Evolutionary conservation across 1,140 invertebrate species (phyloP).

Genomic region (Drosophila sucinea): DNA sequence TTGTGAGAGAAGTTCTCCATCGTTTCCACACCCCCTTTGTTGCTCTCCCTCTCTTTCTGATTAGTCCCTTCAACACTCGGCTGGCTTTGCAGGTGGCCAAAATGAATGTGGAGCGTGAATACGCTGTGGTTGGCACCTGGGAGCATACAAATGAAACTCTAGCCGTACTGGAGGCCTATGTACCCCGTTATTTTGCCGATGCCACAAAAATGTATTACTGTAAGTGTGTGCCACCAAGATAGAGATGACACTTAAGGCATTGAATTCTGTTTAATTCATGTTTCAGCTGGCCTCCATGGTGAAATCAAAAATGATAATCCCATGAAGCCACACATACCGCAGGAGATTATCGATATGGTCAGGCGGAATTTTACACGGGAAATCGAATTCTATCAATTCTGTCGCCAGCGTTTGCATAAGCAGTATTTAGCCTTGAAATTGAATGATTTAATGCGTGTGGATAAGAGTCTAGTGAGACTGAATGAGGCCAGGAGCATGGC

Average conservation of each 20-base stretch:
- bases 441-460: slow-evolving; percentile 64
- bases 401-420: slow-evolving; percentile 91
- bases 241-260: not conserved
- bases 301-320: slow-evolving; percentile 63
- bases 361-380: slow-evolving; percentile 93
- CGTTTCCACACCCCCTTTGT: not conserved
- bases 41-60: slow-evolving; percentile 18
- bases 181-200: slow-evolving; percentile 92
- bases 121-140: slow-evolving; percentile 93
- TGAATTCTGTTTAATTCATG: not conserved
- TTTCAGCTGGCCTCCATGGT: slow-evolving; percentile 84
- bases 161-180: slow-evolving; percentile 91
- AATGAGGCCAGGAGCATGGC: slow-evolving; percentile 44
- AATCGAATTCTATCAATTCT: slow-evolving; percentile 96
- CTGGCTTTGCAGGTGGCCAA: slow-evolving; percentile 92
- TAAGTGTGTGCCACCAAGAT: slow-evolving; percentile 83
- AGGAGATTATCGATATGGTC: slow-evolving; percentile 92
- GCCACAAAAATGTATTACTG: slow-evolving; percentile 91
- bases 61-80: slow-evolving; percentile 91
- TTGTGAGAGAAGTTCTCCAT: not conserved
- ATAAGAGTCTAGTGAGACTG: slow-evolving; percentile 46
- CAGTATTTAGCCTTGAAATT: slow-evolving; percentile 87
- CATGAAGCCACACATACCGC: slow-evolving; percentile 91
- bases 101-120: slow-evolving; percentile 91
- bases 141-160: slow-evolving; percentile 94